Conservation (phyloP, 2,888 invertebrate genomes). For the Amphipyra tragopoginis region DNA sequence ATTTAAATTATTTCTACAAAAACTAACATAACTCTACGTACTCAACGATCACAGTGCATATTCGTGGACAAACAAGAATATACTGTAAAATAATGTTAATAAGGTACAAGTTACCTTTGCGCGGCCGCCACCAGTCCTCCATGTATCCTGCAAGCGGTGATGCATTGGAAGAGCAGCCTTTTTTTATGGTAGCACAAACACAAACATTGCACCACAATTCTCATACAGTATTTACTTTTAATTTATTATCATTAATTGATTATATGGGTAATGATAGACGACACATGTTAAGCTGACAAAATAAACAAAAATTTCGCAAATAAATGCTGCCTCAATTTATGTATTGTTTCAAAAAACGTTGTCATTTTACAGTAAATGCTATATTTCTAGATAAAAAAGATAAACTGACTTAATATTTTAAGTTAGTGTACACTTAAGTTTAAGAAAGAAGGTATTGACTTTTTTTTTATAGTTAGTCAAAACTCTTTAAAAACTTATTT, state of each 20-base stretch:
- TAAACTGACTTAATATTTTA: too few relatives aligned
- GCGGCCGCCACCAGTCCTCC: constrained; percentile 99
- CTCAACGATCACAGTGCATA: constrained; percentile 34
- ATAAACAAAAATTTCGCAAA: constrained; percentile 53
- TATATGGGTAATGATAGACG: constrained; percentile 55
- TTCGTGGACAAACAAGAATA: constrained; percentile 59
- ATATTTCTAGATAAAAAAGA: too few relatives aligned
- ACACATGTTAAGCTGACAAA: constrained; percentile 64
- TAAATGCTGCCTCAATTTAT: constrained; percentile 63
- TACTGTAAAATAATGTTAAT: constrained; percentile 72
- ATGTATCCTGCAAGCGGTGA: constrained; percentile 98
- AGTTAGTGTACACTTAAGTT: too few relatives aligned
- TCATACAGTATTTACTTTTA: constrained; percentile 89
- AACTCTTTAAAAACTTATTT: too few relatives aligned
- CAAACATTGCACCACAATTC: constrained; percentile 87
- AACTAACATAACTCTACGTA: constrained; percentile 5
- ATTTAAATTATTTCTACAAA: background rate
- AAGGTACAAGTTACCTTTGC: constrained; percentile 95
- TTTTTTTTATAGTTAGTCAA: too few relatives aligned
- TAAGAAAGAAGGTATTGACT: too few relatives aligned
- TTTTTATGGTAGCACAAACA: constrained; percentile 90
- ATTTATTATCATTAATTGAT: constrained; percentile 41
- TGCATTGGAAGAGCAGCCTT: constrained; percentile 93
- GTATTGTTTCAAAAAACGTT: background rate
- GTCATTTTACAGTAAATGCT: too few relatives aligned